phyloP scores from a whole-genome alignment of 2,113 vertebrate species.

The Pteropus alecto region DNA sequence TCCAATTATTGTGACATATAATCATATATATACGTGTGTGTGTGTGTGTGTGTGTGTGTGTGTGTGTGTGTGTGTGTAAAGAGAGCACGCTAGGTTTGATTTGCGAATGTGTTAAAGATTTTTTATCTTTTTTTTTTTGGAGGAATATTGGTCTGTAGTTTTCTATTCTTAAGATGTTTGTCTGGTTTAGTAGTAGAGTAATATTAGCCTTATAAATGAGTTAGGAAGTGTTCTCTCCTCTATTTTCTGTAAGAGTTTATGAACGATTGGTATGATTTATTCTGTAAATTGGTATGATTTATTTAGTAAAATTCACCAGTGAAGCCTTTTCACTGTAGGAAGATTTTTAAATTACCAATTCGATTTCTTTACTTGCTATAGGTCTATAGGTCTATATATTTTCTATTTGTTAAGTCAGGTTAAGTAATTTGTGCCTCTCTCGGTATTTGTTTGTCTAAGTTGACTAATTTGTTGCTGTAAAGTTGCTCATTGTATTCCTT shows the following conservation, averaged over 20 bases:
- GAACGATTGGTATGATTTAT: neutral
- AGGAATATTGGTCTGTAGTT: neutral
- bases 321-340: neutral
- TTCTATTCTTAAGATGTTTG: neutral
- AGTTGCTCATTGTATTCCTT: neutral
- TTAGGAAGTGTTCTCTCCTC: neutral
- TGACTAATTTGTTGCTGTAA: neutral
- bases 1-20: neutral
- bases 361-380: slow-evolving; percentile 32
- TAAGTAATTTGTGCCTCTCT: neutral
- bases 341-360: slow-evolving; percentile 27
- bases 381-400: neutral
- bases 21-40: neutral
- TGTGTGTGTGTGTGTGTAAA: neutral
- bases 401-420: neutral
- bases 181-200: neutral
- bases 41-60: no score
- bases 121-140: neutral
- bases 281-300: neutral
- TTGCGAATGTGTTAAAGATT: slow-evolving; percentile 5
- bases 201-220: neutral
- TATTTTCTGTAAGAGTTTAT: neutral
- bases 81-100: neutral
- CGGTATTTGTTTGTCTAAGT: neutral
- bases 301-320: slow-evolving; percentile 14